Evolutionary conservation across 1,140 invertebrate genomes (phyloP), one percentile per base, ranked within the genome.

Genomic region (Aporrectodea caliginosa): DNA sequence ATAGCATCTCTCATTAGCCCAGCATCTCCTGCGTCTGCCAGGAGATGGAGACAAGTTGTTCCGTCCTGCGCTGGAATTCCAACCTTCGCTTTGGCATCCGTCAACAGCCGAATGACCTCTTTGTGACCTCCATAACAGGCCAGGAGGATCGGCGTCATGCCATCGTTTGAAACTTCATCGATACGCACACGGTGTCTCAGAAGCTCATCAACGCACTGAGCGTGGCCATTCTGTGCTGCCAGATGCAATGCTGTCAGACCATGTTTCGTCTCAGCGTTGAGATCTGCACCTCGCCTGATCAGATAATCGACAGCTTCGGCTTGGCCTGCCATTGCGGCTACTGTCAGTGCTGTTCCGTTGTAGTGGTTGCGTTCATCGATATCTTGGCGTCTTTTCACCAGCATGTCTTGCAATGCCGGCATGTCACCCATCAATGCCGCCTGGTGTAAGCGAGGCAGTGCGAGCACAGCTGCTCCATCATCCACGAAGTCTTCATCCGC

Each of bases 111-210:
- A 31, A 75, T 31, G 16, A 34, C 73, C 22, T 75, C 32, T 12
- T 31, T 31, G 27, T 75, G 73, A 31, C 73, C 73, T 12, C 73
- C 73, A 31, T 35, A 75, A 27, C 73, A 75, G 73, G 73, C 73
- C 73, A 75, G 73, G 1, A 31, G 1, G 29, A 35, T 14, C 16
- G n/a, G n/a, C 6, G 30, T 33, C 14, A 2, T 12, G 2, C 34
- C 73, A 12, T 27, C 22, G 16, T 31, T 35, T 1, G 73, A 16
- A 14, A 30, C 1, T 12, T n/a, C 33, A 31, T 75, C 34, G 2
- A 30, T 1, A 12, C 22, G 16, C 2, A 31, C 29, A 14, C 73
- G 1, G 73, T 27, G 1, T 2, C 22, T 12, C n/a, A 75, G 27
- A 14, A 75, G 33, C 29, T 6, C 29, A 6, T 12, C 30, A 6